Percentiles rank a stretch among this genome's conserved stretches.
These are phyloP conservation scores for Linnaemya tessellans DNA, from an alignment of 2,888 invertebrate species.

Conservation along the genomic window DNA sequence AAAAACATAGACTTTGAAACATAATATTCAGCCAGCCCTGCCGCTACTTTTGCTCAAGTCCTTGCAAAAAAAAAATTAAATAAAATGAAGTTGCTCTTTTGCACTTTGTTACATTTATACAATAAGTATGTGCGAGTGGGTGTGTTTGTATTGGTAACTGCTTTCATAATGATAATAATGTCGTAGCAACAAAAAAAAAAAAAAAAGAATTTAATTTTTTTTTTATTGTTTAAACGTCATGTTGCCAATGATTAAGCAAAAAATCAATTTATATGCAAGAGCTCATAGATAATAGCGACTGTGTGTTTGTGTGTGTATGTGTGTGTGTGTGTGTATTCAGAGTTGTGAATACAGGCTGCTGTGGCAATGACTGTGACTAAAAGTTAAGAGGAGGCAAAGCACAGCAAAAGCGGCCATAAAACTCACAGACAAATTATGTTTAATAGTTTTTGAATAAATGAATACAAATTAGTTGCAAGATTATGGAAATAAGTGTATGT, in stretches of 20 bases:
- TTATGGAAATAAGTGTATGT: constrained; percentile 12
- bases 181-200: neutral
- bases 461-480: constrained; percentile 60
- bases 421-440: constrained; percentile 62
- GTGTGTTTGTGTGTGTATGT: neutral
- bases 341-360: too few species aligned
- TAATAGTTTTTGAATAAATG: constrained; percentile 66
- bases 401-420: constrained; percentile 30
- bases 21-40: constrained; percentile 42
- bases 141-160: constrained; percentile 35
- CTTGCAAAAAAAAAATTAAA: neutral
- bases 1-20: constrained; percentile 41
- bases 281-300: neutral
- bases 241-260: constrained; percentile 68
- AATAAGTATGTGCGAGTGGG: neutral
- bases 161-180: constrained; percentile 63
- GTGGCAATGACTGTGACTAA: constrained; percentile 9
- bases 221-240: constrained; percentile 60
- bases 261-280: constrained; percentile 69
- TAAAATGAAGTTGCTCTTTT: constrained; percentile 37
- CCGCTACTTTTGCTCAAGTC: constrained; percentile 8
- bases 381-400: constrained; percentile 21
- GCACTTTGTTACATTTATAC: constrained; percentile 35
- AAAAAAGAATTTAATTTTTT: neutral
- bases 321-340: too few species aligned